Conservation (phyloP, 2,797 vertebrate species). For the Amblyopsis hoosieri region DNA sequence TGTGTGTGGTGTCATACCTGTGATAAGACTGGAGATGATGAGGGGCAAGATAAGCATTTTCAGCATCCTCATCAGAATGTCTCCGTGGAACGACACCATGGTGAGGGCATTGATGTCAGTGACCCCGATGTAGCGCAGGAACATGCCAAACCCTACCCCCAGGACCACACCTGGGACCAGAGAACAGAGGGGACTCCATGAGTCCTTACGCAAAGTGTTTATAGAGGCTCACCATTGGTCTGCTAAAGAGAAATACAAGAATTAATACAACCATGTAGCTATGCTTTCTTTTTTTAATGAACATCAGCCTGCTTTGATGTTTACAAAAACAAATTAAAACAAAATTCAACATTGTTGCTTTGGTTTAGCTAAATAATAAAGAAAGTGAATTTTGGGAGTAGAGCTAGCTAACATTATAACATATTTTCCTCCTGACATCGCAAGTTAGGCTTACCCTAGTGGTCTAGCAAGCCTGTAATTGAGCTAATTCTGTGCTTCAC, state of each 20-base stretch:
- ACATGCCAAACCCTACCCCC: conserved; percentile 75
- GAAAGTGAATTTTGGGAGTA: too few relatives aligned
- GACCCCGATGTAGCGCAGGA: conserved; percentile 76
- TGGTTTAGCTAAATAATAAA: too few relatives aligned
- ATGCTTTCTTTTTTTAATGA: too few relatives aligned
- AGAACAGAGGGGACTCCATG: not conserved
- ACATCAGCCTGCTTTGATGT: not conserved
- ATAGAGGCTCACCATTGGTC: too few relatives aligned
- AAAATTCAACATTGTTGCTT: too few relatives aligned
- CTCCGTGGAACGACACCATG: conserved; percentile 84
- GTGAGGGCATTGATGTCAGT: conserved; percentile 66
- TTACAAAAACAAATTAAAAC: too few relatives aligned
- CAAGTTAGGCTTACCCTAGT: not conserved
- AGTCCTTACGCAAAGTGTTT: too few relatives aligned
- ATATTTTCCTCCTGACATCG: too few relatives aligned
- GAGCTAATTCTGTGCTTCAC: not conserved
- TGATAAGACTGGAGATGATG: conserved; percentile 86
- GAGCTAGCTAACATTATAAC: too few relatives aligned
- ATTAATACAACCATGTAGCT: too few relatives aligned
- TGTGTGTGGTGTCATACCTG: conserved; percentile 60
- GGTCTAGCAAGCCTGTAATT: not conserved
- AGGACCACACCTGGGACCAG: conserved; percentile 74
- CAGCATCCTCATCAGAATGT: conserved; percentile 87
- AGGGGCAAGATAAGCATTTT: conserved; percentile 88
- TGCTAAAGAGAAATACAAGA: too few relatives aligned